phyloP scores from a whole-genome alignment of 1,140 invertebrate genomes.

The Geopemphigus sp. region DNA sequence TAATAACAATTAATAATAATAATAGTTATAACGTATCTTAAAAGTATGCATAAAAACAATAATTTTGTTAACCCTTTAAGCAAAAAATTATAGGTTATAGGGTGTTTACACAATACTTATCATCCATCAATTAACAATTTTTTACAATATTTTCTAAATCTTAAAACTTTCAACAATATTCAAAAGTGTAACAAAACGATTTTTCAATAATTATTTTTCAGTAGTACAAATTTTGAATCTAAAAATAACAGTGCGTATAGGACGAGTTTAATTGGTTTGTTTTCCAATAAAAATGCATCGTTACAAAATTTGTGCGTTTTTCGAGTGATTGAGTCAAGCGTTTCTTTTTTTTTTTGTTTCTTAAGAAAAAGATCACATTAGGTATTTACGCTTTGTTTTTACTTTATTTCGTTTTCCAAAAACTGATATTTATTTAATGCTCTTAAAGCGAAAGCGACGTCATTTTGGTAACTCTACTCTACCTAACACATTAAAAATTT shows the following conservation, averaged over 20 bases:
- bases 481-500: conserved; percentile 16
- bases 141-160: conserved; percentile 48
- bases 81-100: conserved; percentile 43
- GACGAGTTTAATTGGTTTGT: conserved; percentile 44
- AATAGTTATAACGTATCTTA: conserved; percentile 42
- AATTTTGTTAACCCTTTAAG: conserved; percentile 45
- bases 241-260: conserved; percentile 47
- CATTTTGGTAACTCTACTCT: conserved; percentile 47
- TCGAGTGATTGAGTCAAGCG: conserved; percentile 45
- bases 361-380: conserved; percentile 27
- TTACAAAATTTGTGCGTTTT: conserved; percentile 48
- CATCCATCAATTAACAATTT: conserved; percentile 50
- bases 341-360: conserved; percentile 29
- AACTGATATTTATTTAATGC: conserved; percentile 30
- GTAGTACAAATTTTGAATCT: conserved; percentile 47
- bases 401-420: conserved; percentile 2
- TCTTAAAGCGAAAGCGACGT: conserved; percentile 46
- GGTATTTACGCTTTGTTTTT: conserved; percentile 26
- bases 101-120: conserved; percentile 48
- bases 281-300: conserved; percentile 46
- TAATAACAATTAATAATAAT: too few species aligned
- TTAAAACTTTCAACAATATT: conserved; percentile 49
- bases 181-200: conserved; percentile 48
- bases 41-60: conserved; percentile 42
- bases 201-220: conserved; percentile 36